Evolutionary conservation across 2,888 invertebrate genomes (phyloP), one percentile per base, ranked within the genome.

Genomic region (Pristionchus entomophagus): DNA sequence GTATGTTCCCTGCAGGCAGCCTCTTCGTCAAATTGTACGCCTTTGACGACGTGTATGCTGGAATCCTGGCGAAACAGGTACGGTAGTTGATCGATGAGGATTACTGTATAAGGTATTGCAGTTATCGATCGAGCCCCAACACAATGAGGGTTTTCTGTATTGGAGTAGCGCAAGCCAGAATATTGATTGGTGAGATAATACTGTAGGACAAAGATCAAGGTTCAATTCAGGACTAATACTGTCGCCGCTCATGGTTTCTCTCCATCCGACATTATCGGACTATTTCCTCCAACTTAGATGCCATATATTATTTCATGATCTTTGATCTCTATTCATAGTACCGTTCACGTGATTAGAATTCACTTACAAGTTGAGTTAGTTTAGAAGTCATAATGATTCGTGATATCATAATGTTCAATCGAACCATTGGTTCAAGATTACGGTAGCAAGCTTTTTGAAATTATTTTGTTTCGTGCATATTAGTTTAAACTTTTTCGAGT

Each of bases 41-140:
- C 12, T 91, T 91, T 45, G 93, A 93, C 84, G 93, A 93, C 78
- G 88, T 93, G 45, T 93, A 90, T 84, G 89, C 92, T 38, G 92
- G 92, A 84, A 89, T 89, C 53, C 62, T 89, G 49, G 89, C 86
- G 45, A 80, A 80, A n/a, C 62, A 82, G 82, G 82, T 82, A 82
- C 41, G 26, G 51, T 80, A 80, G 29, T 26, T 29, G 10, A 65
- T 77, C 49, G n/a, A 32, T 8, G 38, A 32, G 12, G n/a, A n/a
- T 22, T 38, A 38, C 35, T 17, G 19, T 38, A 38, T 14, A 22
- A 32, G 69, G 35, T 22, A 14, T 84, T 84, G 22, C 83, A 84
- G 83, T 65, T 84, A 53, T 84, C 83, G 62, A 65, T 84, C 22
- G 8, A 8, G 14, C 83, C 83, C n/a, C 29, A 14, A 5, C 90